Conservation (phyloP, 2,113 vertebrate species). For the Hylia prasina region DNA sequence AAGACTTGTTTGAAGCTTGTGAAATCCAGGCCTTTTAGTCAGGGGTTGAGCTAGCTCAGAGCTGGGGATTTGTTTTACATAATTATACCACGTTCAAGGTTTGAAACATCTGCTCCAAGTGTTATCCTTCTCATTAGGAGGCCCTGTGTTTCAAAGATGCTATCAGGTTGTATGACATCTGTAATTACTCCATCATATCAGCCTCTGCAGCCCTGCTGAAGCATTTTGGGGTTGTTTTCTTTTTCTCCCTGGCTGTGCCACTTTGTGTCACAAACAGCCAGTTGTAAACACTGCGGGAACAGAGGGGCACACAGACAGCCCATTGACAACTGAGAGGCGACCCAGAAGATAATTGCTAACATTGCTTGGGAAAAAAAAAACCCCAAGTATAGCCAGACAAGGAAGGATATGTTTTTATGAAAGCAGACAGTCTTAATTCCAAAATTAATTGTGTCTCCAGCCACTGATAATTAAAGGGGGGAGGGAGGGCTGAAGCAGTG, state of each 20-base stretch:
- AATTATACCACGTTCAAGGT: background rate
- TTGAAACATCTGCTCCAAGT: background rate
- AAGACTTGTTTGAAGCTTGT: background rate
- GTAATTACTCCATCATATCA: slow-evolving; percentile 3
- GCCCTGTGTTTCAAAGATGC: background rate
- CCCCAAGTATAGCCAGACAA: background rate
- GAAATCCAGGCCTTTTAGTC: background rate
- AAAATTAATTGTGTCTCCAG: slow-evolving; percentile 44
- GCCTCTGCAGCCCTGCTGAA: background rate
- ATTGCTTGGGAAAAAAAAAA: background rate
- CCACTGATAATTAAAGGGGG: slow-evolving; percentile 10
- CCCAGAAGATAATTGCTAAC: slow-evolving; percentile 35
- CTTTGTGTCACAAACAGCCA: slow-evolving; percentile 17
- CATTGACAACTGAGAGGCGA: slow-evolving; percentile 14
- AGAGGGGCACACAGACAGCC: background rate
- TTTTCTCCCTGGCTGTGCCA: background rate
- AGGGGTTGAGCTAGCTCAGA: background rate
- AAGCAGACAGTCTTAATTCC: slow-evolving; percentile 41
- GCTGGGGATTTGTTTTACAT: background rate
- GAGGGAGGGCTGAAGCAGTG: background rate
- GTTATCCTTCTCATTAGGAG: slow-evolving; percentile 12
- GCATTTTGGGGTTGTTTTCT: background rate
- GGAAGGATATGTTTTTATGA: slow-evolving; percentile 35
- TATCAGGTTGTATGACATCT: background rate
- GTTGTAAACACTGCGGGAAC: slow-evolving; percentile 10